Evolutionary conservation across 2,888 invertebrate species (phyloP).

Genomic region (Heteromyza rotundicornis): DNA sequence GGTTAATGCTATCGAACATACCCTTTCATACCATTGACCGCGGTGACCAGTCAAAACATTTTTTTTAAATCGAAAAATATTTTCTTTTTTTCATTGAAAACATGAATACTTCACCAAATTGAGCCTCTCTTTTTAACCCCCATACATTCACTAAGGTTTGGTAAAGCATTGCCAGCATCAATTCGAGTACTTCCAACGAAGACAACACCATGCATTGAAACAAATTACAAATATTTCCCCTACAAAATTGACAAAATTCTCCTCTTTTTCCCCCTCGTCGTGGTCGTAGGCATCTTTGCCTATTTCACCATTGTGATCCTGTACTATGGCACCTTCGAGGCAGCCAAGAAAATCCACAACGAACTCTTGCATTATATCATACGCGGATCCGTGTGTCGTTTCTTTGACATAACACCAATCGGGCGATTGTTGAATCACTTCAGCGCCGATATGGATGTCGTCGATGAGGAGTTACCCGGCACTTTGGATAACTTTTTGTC

Average conservation of each 20-base stretch:
- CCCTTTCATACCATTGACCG: no score
- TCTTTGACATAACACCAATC: conserved; percentile 74
- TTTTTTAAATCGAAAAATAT: no score
- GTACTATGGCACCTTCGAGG: conserved; percentile 68
- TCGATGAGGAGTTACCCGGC: conserved; percentile 69
- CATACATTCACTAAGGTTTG: not conserved
- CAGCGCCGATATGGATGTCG: conserved; percentile 71
- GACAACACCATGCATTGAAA: no score
- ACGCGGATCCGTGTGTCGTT: conserved; percentile 68
- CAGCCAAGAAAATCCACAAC: conserved; percentile 69
- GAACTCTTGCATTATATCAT: conserved; percentile 67
- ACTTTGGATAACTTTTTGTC: conserved; percentile 64
- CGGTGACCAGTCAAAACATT: no score
- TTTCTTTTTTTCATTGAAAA: no score
- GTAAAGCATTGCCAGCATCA: not conserved
- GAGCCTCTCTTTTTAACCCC: no score
- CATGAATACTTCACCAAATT: no score
- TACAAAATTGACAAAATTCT: no score
- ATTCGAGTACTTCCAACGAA: conserved; percentile 8
- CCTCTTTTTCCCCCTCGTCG: conserved; percentile 1
- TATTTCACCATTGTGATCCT: conserved; percentile 66
- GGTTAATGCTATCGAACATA: no score
- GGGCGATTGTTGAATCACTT: conserved; percentile 75
- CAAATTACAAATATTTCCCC: no score
- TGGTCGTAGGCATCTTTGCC: conserved; percentile 45